Conservation (phyloP, 37 sponge, comb jelly and placozoan genomes). For the Halisarca cf. caerulea region DNA sequence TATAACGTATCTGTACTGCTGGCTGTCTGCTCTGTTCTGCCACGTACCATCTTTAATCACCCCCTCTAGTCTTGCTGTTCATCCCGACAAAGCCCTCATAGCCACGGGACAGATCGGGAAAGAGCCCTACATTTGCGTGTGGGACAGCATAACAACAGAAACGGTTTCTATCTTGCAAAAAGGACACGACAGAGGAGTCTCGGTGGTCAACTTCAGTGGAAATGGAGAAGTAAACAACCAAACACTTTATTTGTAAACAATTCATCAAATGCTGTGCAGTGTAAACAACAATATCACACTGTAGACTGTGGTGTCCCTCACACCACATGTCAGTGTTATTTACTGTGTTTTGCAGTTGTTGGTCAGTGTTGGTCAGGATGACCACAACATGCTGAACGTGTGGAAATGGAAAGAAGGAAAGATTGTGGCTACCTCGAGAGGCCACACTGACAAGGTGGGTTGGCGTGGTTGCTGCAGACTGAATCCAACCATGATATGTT, state of each 20-base stretch:
- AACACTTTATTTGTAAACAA: background rate
- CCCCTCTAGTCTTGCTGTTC: slow-evolving; percentile 77
- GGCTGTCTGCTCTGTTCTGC: too few relatives aligned
- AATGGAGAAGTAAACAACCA: slow-evolving; percentile 70
- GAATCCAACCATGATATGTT: too few relatives aligned
- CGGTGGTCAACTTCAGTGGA: slow-evolving; percentile 78
- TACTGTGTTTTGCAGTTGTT: slow-evolving; percentile 52
- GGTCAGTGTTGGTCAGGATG: slow-evolving; percentile 90
- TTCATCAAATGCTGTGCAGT: background rate
- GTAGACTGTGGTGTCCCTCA: too few relatives aligned
- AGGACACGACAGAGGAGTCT: slow-evolving; percentile 82
- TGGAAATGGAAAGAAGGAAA: slow-evolving; percentile 95
- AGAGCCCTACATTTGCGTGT: slow-evolving; percentile 86
- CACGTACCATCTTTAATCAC: too few relatives aligned
- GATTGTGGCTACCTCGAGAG: slow-evolving; percentile 57
- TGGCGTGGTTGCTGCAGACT: too few relatives aligned
- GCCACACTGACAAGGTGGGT: slow-evolving; percentile 73
- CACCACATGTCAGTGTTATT: background rate
- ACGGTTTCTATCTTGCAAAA: slow-evolving; percentile 88
- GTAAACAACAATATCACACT: too few relatives aligned
- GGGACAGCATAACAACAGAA: slow-evolving; percentile 81
- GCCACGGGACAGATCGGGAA: slow-evolving; percentile 96
- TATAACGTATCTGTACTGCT: too few relatives aligned
- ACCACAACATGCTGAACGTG: slow-evolving; percentile 76
- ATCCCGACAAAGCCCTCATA: slow-evolving; percentile 84